Base-by-base conservation (phyloP, 2,113 vertebrate genomes). In the Zonotrichia leucophrys region DNA sequence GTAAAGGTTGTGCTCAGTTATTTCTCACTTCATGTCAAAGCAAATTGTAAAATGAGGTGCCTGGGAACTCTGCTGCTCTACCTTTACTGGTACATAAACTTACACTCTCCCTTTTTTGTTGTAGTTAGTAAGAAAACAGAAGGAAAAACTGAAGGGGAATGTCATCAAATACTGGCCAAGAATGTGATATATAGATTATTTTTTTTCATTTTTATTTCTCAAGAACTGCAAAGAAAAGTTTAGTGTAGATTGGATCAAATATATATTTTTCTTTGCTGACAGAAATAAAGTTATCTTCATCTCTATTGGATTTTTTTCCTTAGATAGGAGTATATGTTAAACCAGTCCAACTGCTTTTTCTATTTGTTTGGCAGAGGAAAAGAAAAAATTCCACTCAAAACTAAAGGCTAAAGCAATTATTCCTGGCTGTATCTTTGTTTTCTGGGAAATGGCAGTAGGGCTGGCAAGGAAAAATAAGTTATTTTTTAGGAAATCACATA, bases 1-100 rank as follows among this genome's bases (percentile, higher is more conserved):
- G 97, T 87, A 92, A 97, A 97, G 95, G 56, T 94, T 94, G 90
- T 76, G 96, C 83, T 95, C 76, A 30, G 96, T 95, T 93, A 92
- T 95, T 96, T 85, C 84, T 95, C 91, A 59, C 80, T 96, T 85
- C 41, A 13, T 85, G 83, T 96, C 94, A 96, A 95, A 95, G 78
- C 73, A 96, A 97, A 94, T n/a, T 56, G 84, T 72, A 63, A 90
- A 96, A 97, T 69, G 87, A 95, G 89, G 91, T 87, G 72, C 87
- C 59, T 15, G 70, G 80, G 80, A 95, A 94, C 78, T 92, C 75
- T 89, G 89, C 70, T 83, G 3, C 39, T 96, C 88, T 46, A 25
- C 78, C 79, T 91, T 92, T 83, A 74, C 64, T 66, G 87, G 58
- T 63, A 58, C 76, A 25, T 13, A 63, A 75, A 31, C 84, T 79